Conservation (phyloP, 2,113 vertebrate species). For the Gavia stellata region DNA sequence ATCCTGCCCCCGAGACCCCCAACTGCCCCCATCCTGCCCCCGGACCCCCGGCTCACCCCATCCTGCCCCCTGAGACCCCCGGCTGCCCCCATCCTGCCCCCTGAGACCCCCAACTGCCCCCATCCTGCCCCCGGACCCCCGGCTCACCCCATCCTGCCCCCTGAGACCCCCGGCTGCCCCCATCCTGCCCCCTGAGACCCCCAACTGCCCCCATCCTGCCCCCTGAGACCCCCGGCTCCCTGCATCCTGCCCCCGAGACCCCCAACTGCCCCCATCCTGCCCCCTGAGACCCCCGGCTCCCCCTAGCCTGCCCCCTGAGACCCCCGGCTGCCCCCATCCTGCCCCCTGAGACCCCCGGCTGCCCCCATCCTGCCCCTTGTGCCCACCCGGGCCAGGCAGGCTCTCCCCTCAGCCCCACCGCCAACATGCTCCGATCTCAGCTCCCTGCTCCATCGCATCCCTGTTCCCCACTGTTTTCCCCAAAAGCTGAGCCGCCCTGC, state of each 20-base stretch:
- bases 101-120: not conserved
- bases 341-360: no score
- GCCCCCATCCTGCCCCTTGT: not conserved
- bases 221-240: no score
- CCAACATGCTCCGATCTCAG: not conserved
- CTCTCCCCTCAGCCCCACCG: not conserved
- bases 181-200: no score
- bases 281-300: not conserved
- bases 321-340: not conserved
- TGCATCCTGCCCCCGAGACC: not conserved
- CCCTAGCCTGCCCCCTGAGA: no score
- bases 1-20: no score
- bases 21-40: not conserved
- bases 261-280: no score
- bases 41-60: not conserved
- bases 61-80: not conserved
- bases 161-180: no score
- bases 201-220: not conserved
- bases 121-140: not conserved
- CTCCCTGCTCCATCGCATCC: not conserved
- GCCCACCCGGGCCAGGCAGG: not conserved
- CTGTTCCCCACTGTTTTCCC: rapidly evolving
- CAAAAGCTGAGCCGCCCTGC: rapidly evolving
- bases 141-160: not conserved
- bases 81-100: not conserved